Percentiles rank a stretch among this genome's conserved stretches.
Evolutionary conservation across 2,888 invertebrate species (phyloP).

Genomic region (Craniophora ligustri): DNA sequence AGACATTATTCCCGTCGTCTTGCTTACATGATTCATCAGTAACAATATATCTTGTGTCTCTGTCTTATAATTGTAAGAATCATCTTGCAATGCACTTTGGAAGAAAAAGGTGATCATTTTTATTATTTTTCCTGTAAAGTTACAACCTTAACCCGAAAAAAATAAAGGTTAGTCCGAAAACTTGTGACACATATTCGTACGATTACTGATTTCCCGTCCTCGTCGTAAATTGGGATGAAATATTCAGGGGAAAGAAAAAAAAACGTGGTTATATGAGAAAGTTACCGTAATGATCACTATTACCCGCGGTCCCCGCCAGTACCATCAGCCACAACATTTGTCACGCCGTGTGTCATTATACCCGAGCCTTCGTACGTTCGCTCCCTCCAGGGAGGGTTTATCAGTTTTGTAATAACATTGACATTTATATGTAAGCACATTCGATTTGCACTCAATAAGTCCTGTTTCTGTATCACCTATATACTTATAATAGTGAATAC

Average conservation of each 20-base stretch:
- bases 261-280: conserved; percentile 31
- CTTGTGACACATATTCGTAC: too few species aligned
- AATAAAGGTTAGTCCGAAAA: too few species aligned
- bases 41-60: not conserved
- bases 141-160: too few species aligned
- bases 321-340: conserved; percentile 45
- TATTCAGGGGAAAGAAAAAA: conserved; percentile 36
- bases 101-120: too few species aligned
- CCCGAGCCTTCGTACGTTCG: conserved; percentile 19
- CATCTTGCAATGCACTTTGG: too few species aligned
- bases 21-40: not conserved
- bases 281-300: conserved; percentile 43
- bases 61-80: too few species aligned
- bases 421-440: conserved; percentile 35
- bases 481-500: too few species aligned
- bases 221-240: conserved; percentile 15
- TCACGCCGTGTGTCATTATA: conserved; percentile 46
- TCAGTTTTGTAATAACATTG: conserved; percentile 34
- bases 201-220: too few species aligned
- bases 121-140: too few species aligned
- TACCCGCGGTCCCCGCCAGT: conserved; percentile 28
- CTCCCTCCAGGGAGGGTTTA: conserved; percentile 25
- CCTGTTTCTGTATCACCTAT: not conserved
- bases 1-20: too few species aligned
- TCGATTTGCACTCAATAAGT: conserved; percentile 38